phyloP scores from a whole-genome alignment of 2,113 vertebrate species.

The Agapornis roseicollis region DNA sequence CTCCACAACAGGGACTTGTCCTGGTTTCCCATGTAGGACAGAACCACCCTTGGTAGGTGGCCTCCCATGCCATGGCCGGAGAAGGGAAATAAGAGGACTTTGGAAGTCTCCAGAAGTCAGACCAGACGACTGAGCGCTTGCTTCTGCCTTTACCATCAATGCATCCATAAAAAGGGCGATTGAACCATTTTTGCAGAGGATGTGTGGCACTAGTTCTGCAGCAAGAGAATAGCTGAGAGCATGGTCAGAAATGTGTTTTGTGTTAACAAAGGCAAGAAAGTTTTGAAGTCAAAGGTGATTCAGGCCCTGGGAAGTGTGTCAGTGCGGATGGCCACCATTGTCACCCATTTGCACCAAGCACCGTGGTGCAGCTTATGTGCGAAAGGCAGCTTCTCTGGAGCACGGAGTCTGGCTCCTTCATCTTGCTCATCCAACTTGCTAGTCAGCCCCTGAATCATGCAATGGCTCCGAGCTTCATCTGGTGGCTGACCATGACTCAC shows the following conservation, averaged over 20 bases:
- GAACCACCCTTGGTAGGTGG: not conserved
- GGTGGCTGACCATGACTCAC: constrained; percentile 10
- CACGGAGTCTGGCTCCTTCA: not conserved
- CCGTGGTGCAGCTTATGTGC: rapidly evolving
- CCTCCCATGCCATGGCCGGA: not conserved
- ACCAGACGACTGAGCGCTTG: not conserved
- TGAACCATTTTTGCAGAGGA: not conserved
- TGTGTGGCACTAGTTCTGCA: not conserved
- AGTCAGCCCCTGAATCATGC: not conserved
- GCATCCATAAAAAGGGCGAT: not conserved
- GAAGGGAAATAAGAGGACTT: not conserved
- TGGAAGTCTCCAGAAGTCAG: not conserved
- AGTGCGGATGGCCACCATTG: not conserved
- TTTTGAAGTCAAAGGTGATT: not conserved
- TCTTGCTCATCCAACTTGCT: not conserved
- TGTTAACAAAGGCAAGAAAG: not conserved
- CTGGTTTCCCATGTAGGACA: rapidly evolving
- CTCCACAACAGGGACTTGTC: not conserved
- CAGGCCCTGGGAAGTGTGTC: not conserved
- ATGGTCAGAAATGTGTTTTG: not conserved
- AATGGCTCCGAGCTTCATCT: not conserved
- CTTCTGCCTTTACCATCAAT: not conserved
- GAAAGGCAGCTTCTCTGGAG: not conserved
- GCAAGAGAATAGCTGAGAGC: not conserved
- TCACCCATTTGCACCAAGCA: not conserved